phyloP scores from a whole-genome alignment of 1,140 invertebrate genomes.

The Orchestia grillus region DNA sequence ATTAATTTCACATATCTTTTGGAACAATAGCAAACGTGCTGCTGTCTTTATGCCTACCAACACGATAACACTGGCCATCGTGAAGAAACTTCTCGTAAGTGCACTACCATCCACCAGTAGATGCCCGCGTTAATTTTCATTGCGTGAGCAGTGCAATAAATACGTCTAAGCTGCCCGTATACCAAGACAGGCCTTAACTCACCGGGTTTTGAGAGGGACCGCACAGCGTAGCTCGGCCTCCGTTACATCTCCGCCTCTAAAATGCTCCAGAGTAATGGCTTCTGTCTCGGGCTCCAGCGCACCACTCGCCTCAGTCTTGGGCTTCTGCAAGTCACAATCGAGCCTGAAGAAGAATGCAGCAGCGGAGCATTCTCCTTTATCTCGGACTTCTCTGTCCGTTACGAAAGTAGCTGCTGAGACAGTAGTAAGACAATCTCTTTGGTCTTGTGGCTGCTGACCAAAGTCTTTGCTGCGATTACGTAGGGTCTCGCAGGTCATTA shows the following conservation, averaged over 20 bases:
- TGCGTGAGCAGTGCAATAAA: neutral
- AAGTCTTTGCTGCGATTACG: neutral
- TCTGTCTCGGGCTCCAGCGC: neutral
- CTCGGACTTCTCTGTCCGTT: neutral
- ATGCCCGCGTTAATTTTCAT: neutral
- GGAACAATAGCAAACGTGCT: neutral
- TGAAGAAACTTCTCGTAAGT: neutral
- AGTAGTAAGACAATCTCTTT: neutral
- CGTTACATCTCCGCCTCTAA: neutral
- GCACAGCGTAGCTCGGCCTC: neutral
- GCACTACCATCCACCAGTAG: neutral
- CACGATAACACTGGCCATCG: neutral
- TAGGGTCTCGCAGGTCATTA: neutral
- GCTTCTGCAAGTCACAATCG: neutral
- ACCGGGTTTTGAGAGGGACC: neutral
- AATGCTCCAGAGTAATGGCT: conserved; percentile 13
- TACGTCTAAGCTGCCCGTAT: conserved; percentile 16
- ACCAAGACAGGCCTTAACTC: neutral
- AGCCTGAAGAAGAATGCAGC: neutral
- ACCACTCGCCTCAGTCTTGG: neutral
- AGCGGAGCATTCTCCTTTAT: neutral
- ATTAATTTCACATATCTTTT: neutral
- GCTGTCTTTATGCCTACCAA: neutral
- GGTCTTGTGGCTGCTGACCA: neutral
- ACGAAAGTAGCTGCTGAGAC: neutral